phyloP scores from a whole-genome alignment of 2,888 invertebrate species.

The Eristalis intricaria region DNA sequence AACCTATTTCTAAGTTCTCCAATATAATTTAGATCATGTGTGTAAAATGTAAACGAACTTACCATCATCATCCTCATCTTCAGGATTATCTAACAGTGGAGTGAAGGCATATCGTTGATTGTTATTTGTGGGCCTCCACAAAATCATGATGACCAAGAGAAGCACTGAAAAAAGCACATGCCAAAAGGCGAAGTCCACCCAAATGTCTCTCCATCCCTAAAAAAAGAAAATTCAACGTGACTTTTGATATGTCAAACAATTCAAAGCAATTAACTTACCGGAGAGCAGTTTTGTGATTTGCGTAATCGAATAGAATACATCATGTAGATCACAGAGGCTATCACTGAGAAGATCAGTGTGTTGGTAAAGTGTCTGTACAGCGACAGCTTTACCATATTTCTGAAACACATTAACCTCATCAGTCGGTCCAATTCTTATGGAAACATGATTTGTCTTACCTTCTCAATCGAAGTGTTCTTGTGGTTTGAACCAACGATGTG shows the following conservation, averaged over 20 bases:
- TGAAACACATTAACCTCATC: slow-evolving; percentile 79
- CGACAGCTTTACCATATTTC: slow-evolving; percentile 94
- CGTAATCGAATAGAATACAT: slow-evolving; percentile 94
- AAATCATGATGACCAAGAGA: slow-evolving; percentile 94
- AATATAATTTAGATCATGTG: too few relatives aligned
- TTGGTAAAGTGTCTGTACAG: slow-evolving; percentile 97
- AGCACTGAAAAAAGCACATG: slow-evolving; percentile 95
- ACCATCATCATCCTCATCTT: slow-evolving; percentile 89
- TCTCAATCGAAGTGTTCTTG: slow-evolving; percentile 91
- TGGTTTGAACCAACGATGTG: slow-evolving; percentile 93
- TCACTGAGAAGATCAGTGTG: slow-evolving; percentile 94
- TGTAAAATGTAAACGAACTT: slow-evolving; percentile 25
- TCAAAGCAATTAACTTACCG: slow-evolving; percentile 82
- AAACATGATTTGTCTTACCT: slow-evolving; percentile 81
- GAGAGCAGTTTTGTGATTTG: slow-evolving; percentile 88
- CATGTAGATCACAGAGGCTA: slow-evolving; percentile 96
- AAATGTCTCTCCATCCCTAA: slow-evolving; percentile 94
- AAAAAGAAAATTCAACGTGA: slow-evolving; percentile 26
- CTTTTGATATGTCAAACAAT: not conserved
- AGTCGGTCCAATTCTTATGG: not conserved
- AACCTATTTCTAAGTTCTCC: too few relatives aligned
- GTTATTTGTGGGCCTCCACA: slow-evolving; percentile 97
- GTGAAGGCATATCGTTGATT: slow-evolving; percentile 97
- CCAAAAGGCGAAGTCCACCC: slow-evolving; percentile 98
- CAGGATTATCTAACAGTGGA: slow-evolving; percentile 91